Base-by-base conservation (phyloP, 1,140 invertebrate genomes). In the Stegodyphus mimosarum region DNA sequence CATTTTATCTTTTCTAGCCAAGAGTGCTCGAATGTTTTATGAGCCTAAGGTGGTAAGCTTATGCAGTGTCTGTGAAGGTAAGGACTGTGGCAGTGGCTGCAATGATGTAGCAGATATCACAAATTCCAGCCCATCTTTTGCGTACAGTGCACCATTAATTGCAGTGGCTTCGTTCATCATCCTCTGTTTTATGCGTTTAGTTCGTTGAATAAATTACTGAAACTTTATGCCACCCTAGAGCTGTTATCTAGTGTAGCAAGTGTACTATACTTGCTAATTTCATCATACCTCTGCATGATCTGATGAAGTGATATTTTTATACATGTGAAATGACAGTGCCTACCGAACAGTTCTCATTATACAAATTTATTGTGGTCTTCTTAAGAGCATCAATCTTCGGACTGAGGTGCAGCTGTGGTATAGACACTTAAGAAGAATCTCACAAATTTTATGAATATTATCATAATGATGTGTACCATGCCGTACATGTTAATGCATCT, bases 11-110 rank as follows among this genome's bases (percentile, higher is more conserved):
- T 33, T 87, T 90, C 48, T 87, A 95, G 94, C 93, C 63, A 93
- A 94, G 88, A 91, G 93, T 89, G 94, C 94, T n/a, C 91, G 94
- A 84, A 93, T 93, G 87, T 96, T 96, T 89, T 96, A 96, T 89
- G 92, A 94, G 88, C 92, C 94, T n/a, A 92, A 92, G 84, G 92
- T 90, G 87, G 92, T 94, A 0, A 94, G 92, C 6, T 90, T 95
- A 50, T 95, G 95, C 89, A 94, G 95, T 88, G 94, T 95, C 86
- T 96, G 95, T 87, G 94, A 95, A 86, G 92, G 92, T 15, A 93
- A 93, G 73, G 94, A 95, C 81, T 95, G 94, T 67, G 80, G 75
- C 2, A 76, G 48, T 48, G 52, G 50, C 0, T 87, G 86, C 66
- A 87, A 87, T 10, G 79, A 84, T 7, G 55, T 76, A 33, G 15